Evolutionary conservation across 2,888 invertebrate genomes (phyloP).

Genomic region (Microplitis deprimator): DNA sequence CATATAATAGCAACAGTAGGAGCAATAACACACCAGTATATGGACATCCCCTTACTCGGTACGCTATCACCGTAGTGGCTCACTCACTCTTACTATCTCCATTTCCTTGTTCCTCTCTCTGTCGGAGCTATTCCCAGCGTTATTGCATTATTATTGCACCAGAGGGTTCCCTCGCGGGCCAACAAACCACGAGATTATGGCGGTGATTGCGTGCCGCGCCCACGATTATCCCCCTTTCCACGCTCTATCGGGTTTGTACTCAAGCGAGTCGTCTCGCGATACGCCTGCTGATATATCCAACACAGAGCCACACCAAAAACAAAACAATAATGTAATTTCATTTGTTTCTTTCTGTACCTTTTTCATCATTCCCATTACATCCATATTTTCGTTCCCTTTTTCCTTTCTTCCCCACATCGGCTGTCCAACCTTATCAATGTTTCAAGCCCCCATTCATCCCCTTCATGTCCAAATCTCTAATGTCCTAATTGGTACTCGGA

Average conservation of each 20-base stretch:
- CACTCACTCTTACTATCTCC: background rate
- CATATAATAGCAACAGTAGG: background rate
- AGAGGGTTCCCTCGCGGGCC: conserved; percentile 46
- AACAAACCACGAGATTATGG: conserved; percentile 52
- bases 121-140: conserved; percentile 53
- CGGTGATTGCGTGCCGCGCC: conserved; percentile 59
- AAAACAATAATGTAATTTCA: conserved; percentile 13
- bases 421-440: background rate
- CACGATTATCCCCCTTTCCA: conserved; percentile 66
- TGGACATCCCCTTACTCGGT: background rate
- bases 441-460: background rate
- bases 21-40: background rate
- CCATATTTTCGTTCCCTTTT: background rate
- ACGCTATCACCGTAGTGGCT: background rate
- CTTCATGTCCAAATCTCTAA: background rate
- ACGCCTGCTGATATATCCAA: conserved; percentile 13
- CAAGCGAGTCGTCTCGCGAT: conserved; percentile 34
- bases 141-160: conserved; percentile 53
- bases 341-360: background rate
- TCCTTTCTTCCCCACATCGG: background rate
- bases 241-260: conserved; percentile 58
- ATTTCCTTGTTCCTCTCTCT: conserved; percentile 6
- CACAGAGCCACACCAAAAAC: conserved; percentile 31
- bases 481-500: background rate
- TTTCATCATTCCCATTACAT: background rate